Percentiles rank a stretch among this genome's conserved stretches.
Evolutionary conservation across 2,113 vertebrate species (phyloP).

Genomic region (Australoheros scitulus): DNA sequence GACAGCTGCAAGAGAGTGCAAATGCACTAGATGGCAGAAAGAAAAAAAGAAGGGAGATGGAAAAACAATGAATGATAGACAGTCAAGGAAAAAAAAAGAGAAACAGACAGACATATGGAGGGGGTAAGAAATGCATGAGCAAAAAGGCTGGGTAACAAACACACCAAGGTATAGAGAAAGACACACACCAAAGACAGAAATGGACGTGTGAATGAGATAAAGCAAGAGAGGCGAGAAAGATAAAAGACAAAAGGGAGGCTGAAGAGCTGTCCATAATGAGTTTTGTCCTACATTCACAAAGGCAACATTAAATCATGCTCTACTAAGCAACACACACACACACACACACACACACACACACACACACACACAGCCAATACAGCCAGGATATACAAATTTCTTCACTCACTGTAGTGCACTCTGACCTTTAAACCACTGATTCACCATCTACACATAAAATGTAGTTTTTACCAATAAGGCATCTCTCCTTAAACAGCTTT

Average conservation of each 20-base stretch:
- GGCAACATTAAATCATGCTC: constrained; percentile 59
- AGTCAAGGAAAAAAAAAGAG: not conserved
- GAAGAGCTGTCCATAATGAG: constrained; percentile 42
- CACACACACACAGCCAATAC: not conserved
- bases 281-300: constrained; percentile 70
- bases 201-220: constrained; percentile 1
- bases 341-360: too few species aligned
- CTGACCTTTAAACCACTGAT: constrained; percentile 22
- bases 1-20: constrained; percentile 2
- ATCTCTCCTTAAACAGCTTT: not conserved
- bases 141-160: constrained; percentile 8
- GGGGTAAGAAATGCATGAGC: not conserved
- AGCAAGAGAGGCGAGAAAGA: not conserved
- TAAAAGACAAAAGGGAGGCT: constrained; percentile 23
- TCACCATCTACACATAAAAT: constrained; percentile 21
- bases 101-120: not conserved
- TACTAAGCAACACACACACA: constrained; percentile 21
- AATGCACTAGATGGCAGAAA: constrained; percentile 12
- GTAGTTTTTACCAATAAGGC: not conserved
- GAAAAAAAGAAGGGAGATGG: not conserved
- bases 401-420: constrained; percentile 17
- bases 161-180: constrained; percentile 14
- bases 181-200: not conserved
- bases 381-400: not conserved
- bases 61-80: constrained; percentile 23